These are phyloP conservation scores for Acrobasis suavella DNA, from an alignment of 2,888 invertebrate species.

Conservation along the genomic window DNA sequence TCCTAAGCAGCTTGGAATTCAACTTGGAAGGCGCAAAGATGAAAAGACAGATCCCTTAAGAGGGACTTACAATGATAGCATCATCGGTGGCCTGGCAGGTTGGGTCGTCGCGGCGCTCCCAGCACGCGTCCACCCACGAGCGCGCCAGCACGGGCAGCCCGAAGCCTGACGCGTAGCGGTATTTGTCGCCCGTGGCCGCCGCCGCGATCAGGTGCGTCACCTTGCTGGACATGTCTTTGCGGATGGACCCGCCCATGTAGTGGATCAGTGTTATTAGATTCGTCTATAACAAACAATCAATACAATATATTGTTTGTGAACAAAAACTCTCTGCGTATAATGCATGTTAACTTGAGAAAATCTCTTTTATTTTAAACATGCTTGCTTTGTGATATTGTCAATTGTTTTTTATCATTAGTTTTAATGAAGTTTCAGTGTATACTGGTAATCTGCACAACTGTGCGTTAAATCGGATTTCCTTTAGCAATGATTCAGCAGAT, in stretches of 20 bases:
- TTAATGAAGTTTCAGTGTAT: background rate
- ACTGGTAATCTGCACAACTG: background rate
- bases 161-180: slow-evolving; percentile 95
- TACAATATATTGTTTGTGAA: background rate
- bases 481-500: slow-evolving; percentile 10
- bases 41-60: too few species aligned
- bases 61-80: slow-evolving; percentile 83
- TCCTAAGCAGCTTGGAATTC: too few species aligned
- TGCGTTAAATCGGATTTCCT: slow-evolving; percentile 6
- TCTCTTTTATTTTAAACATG: too few species aligned
- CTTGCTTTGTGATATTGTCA: too few species aligned
- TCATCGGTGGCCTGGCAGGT: slow-evolving; percentile 88
- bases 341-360: background rate
- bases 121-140: slow-evolving; percentile 94
- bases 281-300: slow-evolving; percentile 79
- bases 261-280: slow-evolving; percentile 94
- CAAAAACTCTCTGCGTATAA: background rate
- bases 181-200: slow-evolving; percentile 94
- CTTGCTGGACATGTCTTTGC: slow-evolving; percentile 93
- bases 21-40: too few species aligned
- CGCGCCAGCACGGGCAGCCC: slow-evolving; percentile 93
- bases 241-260: slow-evolving; percentile 97
- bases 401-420: too few species aligned
- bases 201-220: slow-evolving; percentile 97
- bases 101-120: slow-evolving; percentile 89